Evolutionary conservation across 2,888 invertebrate genomes (phyloP).

Genomic region (Drosophila antonietae): DNA sequence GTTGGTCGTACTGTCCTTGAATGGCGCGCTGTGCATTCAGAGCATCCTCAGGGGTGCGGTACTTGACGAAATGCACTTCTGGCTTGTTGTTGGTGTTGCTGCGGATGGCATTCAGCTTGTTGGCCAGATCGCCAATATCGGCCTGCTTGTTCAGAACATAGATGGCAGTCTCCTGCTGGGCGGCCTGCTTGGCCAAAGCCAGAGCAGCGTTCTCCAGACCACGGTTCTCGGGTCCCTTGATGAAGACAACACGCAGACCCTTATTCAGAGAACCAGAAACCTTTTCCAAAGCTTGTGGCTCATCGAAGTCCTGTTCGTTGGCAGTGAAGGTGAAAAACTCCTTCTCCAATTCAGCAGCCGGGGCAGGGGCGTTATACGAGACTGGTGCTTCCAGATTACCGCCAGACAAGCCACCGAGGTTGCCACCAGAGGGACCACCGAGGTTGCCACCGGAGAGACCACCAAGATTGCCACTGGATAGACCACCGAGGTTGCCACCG

Average conservation of each 20-base stretch:
- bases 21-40: conserved; percentile 74
- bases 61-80: conserved; percentile 80
- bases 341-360: conserved; percentile 67
- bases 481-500: conserved; percentile 19
- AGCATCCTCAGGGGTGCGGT: conserved; percentile 76
- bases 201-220: conserved; percentile 74
- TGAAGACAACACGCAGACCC: conserved; percentile 74
- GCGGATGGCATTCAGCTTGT: conserved; percentile 67
- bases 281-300: conserved; percentile 57
- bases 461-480: conserved; percentile 14
- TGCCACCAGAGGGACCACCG: conserved; percentile 16
- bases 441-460: conserved; percentile 21
- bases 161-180: conserved; percentile 75
- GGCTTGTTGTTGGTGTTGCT: conserved; percentile 72
- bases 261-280: conserved; percentile 69
- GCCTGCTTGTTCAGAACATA: conserved; percentile 78
- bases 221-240: conserved; percentile 78
- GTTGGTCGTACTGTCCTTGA: conserved; percentile 69
- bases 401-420: conserved; percentile 20
- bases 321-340: conserved; percentile 75
- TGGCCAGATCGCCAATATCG: conserved; percentile 69
- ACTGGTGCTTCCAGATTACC: conserved; percentile 51
- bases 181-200: conserved; percentile 74
- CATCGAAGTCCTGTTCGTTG: conserved; percentile 72
- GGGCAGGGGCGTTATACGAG: conserved; percentile 63